These are phyloP conservation scores for Eupelmus urozonus DNA, from an alignment of 2,888 invertebrate species.

Conservation along the genomic window DNA sequence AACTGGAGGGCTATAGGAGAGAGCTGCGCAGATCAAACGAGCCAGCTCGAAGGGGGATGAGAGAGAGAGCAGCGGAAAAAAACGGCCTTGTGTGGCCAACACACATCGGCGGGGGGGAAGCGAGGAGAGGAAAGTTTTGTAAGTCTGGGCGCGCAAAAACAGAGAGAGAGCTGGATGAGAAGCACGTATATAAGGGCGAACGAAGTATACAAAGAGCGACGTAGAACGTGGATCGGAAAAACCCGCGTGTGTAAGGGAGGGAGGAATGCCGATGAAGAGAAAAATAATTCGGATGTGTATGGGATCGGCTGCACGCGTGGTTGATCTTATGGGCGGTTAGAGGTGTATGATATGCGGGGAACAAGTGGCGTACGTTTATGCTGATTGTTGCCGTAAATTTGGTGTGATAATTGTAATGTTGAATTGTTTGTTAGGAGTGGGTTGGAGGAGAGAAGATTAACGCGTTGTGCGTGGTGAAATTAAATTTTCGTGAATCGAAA, in stretches of 20 bases:
- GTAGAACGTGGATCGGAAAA: constrained; percentile 3
- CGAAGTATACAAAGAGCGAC: neutral
- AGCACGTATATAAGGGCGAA: neutral
- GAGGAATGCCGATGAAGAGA: neutral
- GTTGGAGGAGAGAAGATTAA: too few relatives aligned
- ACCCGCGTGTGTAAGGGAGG: neutral
- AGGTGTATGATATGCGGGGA: too few relatives aligned
- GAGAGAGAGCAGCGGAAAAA: neutral
- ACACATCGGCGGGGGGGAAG: neutral
- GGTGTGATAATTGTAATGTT: too few relatives aligned
- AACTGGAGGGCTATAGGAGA: neutral
- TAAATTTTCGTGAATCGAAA: too few relatives aligned
- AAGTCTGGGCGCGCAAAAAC: neutral
- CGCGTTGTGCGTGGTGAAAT: too few relatives aligned
- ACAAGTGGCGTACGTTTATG: too few relatives aligned
- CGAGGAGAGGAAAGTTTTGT: neutral
- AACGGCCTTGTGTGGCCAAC: neutral
- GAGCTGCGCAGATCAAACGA: constrained; percentile 10
- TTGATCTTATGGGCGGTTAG: too few relatives aligned
- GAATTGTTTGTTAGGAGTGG: too few relatives aligned
- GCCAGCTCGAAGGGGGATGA: neutral
- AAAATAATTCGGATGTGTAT: neutral
- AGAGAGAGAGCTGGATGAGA: neutral
- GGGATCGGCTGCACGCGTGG: too few relatives aligned
- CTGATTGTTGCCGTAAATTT: too few relatives aligned